Conservation (phyloP, 2,888 invertebrate genomes). For the Parnassius mnemosyne region DNA sequence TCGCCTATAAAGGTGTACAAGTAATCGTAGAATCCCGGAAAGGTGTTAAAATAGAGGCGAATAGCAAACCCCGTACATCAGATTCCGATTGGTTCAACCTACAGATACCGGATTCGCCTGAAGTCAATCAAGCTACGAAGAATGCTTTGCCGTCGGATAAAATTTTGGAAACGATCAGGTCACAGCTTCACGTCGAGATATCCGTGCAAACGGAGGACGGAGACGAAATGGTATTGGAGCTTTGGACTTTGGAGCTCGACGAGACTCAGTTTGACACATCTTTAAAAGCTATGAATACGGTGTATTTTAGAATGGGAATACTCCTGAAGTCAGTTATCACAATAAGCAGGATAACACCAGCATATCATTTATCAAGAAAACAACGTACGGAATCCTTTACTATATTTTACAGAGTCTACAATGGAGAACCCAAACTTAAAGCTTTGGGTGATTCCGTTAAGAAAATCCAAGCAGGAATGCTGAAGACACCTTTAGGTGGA, state of each 20-base stretch:
- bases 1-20: conserved; percentile 93
- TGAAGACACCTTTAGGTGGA: conserved; percentile 93
- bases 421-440: conserved; percentile 88
- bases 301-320: conserved; percentile 96
- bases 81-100: conserved; percentile 96
- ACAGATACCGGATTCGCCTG: conserved; percentile 91
- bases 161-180: conserved; percentile 65
- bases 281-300: conserved; percentile 87
- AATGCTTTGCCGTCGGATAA: conserved; percentile 82
- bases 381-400: conserved; percentile 95
- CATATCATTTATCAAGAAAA: conserved; percentile 93
- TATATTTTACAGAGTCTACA: conserved; percentile 93
- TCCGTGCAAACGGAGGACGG: conserved; percentile 94
- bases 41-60: conserved; percentile 90
- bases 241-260: conserved; percentile 89
- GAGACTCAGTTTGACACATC: conserved; percentile 85
- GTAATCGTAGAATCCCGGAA: conserved; percentile 96
- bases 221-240: conserved; percentile 94
- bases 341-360: conserved; percentile 94
- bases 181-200: conserved; percentile 92
- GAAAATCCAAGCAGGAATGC: conserved; percentile 89
- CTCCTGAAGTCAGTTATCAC: conserved; percentile 94
- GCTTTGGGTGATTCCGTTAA: conserved; percentile 90
- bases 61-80: conserved; percentile 87
- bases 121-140: conserved; percentile 91